These are phyloP conservation scores for Sesamia inferens DNA, from an alignment of 2,888 invertebrate genomes.

Conservation along the genomic window DNA sequence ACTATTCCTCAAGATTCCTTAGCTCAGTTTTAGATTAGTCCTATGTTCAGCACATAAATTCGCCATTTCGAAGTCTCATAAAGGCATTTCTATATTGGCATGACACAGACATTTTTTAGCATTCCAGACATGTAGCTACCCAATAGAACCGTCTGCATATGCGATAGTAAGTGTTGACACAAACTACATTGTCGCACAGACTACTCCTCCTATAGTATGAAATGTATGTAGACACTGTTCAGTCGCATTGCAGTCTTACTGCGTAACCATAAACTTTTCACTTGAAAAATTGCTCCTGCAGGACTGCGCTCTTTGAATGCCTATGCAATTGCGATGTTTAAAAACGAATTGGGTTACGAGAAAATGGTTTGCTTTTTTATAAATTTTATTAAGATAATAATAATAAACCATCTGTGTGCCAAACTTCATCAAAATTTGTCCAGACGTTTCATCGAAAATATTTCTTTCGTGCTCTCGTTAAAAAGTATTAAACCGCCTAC, in stretches of 20 bases:
- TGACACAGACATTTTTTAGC: neutral
- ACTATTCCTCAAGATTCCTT: neutral
- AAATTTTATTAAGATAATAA: neutral
- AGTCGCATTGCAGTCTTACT: constrained; percentile 44
- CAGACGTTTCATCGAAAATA: too few species aligned
- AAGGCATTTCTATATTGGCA: neutral
- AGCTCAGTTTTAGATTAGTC: neutral
- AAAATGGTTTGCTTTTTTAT: neutral
- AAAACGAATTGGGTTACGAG: neutral
- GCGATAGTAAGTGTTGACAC: neutral
- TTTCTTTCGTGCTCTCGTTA: too few species aligned
- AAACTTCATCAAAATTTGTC: too few species aligned
- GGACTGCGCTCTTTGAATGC: neutral
- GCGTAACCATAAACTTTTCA: constrained; percentile 10
- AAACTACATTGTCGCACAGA: constrained; percentile 17
- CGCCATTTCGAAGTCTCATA: neutral
- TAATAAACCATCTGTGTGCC: too few species aligned
- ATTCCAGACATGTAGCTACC: constrained; percentile 23
- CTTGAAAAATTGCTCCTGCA: neutral
- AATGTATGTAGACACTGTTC: constrained; percentile 5
- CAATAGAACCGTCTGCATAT: neutral
- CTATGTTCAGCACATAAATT: neutral
- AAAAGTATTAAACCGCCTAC: neutral
- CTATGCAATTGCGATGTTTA: neutral
- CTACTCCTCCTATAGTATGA: constrained; percentile 2